Evolutionary conservation across 1,140 invertebrate genomes (phyloP).

Genomic region (Anadara kagoshimensis): DNA sequence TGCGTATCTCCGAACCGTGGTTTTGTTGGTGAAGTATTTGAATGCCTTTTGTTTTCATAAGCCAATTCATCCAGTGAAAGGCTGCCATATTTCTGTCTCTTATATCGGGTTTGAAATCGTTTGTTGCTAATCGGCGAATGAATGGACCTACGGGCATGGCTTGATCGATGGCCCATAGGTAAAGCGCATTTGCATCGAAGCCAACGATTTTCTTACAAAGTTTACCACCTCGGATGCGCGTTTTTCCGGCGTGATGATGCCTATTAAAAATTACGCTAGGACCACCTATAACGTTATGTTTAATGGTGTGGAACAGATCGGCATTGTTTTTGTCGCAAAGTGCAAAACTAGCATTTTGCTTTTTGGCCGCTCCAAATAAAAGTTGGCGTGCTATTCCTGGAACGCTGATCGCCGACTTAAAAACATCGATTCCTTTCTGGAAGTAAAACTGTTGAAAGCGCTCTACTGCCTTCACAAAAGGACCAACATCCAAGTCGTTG

Average conservation of each 20-base stretch:
- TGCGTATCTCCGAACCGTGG: background rate
- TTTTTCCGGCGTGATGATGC: background rate
- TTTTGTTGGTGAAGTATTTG: background rate
- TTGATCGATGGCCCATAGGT: slow-evolving; percentile 15
- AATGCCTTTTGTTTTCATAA: background rate
- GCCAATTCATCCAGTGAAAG: background rate
- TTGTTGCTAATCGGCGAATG: background rate
- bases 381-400: slow-evolving; percentile 6
- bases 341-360: background rate
- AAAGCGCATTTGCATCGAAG: slow-evolving; percentile 14
- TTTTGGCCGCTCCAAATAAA: background rate
- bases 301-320: slow-evolving; percentile 4
- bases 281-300: slow-evolving; percentile 1
- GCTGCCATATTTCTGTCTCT: background rate
- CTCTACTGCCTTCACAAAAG: slow-evolving; percentile 4
- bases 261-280: slow-evolving; percentile 6
- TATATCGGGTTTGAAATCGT: background rate
- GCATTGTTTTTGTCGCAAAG: background rate
- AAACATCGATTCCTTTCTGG: background rate
- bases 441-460: slow-evolving; percentile 3
- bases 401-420: background rate
- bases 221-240: background rate
- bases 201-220: slow-evolving; percentile 13
- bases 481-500: slow-evolving; percentile 21
- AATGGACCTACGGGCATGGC: slow-evolving; percentile 30